Evolutionary conservation across 2,888 invertebrate species (phyloP).

Genomic region (Euplexia lucipara): DNA sequence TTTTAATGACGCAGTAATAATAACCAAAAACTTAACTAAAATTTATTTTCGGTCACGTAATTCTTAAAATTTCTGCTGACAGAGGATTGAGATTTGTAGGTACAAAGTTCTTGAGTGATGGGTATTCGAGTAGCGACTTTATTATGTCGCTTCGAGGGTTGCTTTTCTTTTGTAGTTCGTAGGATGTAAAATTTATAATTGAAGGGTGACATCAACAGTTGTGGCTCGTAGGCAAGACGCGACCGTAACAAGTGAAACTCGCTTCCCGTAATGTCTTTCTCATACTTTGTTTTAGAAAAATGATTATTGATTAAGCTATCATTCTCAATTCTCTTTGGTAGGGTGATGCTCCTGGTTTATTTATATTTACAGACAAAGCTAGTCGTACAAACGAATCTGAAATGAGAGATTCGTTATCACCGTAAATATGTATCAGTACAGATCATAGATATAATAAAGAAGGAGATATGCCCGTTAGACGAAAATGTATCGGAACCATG

Average conservation of each 20-base stretch:
- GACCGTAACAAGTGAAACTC: conserved; percentile 77
- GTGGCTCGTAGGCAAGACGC: conserved; percentile 80
- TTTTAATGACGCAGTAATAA: conserved; percentile 68
- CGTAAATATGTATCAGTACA: no score
- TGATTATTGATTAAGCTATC: conserved; percentile 74
- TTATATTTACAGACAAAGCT: not conserved
- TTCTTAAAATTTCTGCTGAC: conserved; percentile 59
- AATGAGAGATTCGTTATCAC: no score
- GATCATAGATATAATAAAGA: no score
- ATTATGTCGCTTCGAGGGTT: conserved; percentile 52
- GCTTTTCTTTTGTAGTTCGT: conserved; percentile 55
- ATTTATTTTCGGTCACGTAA: conserved; percentile 46
- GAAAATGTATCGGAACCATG: no score
- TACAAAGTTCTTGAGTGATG: conserved; percentile 24
- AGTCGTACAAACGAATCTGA: no score
- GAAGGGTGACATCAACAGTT: conserved; percentile 91
- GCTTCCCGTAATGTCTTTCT: conserved; percentile 74
- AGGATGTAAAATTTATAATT: conserved; percentile 90
- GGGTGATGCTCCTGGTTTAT: conserved; percentile 15
- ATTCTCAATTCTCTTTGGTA: conserved; percentile 44
- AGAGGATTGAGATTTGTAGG: conserved; percentile 44
- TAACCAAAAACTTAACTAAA: conserved; percentile 38
- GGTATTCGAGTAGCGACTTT: conserved; percentile 43
- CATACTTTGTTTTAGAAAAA: conserved; percentile 75
- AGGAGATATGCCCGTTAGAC: no score